Base-by-base conservation (phyloP, 2,113 vertebrate species). In the Paedocypris sp. region DNA sequence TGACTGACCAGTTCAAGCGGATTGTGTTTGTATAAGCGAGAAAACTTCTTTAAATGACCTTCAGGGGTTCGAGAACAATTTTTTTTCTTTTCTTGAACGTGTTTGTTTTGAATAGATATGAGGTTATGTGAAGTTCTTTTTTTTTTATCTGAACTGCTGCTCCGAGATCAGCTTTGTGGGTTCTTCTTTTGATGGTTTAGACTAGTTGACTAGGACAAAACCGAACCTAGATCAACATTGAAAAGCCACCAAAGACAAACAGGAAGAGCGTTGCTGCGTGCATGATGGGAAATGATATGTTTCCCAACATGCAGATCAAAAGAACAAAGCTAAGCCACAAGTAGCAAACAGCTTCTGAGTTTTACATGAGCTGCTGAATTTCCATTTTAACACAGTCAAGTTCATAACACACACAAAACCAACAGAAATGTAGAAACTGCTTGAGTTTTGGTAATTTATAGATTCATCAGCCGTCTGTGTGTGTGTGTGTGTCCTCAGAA, bases 241-340 rank as follows among this genome's bases (percentile, higher is more conserved):
- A 35, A 41, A 18, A 10, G 38, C 15, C 20, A 16, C 53, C 49
- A 29, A 25, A 46, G 15, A 45, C 28, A 50, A 60, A 57, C 60
- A 73, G 71, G 69, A 71, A 67, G 64, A 54, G 48, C 51, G 28
- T 56, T 57, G 62, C 74, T 9, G 71, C 75, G 66, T 59, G 67
- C 73, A 33, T 72, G 67, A 79, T 38, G 75, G 79, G 85, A 89
- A 87, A 79, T 57, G 71, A 85, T 81, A 80, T 73, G 74, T 85
- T 88, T 82, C 85, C 70, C 76, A 85, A 88, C 76, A n/a, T 68
- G 74, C 23, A 6, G 53, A 60, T 43, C 68, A 64, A 73, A 47
- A 60, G 62, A 70, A 51, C 62, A 66, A 68, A 70, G 65, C 60
- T 66, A 75, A 88, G 87, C 86, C 88, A 79, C 86, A 87, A 75